Conservation (phyloP, 2,113 vertebrate genomes). For the Lutjanus erythropterus region DNA sequence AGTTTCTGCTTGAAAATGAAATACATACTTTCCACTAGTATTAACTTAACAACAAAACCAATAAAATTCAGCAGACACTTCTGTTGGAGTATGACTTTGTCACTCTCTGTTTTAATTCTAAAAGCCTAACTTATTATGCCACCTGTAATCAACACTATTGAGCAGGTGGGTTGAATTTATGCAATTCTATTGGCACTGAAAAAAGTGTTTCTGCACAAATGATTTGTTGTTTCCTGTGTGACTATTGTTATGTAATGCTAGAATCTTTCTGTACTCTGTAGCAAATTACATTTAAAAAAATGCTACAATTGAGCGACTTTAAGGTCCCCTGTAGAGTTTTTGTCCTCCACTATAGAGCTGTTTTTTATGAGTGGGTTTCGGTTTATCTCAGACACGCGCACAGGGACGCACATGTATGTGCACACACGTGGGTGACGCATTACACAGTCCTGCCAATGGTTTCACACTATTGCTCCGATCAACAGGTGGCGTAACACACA, state of each 20-base stretch:
- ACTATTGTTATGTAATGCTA: slow-evolving; percentile 28
- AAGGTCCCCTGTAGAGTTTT: not conserved
- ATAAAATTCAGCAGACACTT: not conserved
- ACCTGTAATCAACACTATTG: not conserved
- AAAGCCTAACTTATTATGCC: not conserved
- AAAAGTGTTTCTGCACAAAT: slow-evolving; percentile 24
- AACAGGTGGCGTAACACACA: slow-evolving; percentile 6
- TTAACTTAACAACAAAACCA: not conserved
- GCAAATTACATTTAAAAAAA: slow-evolving; percentile 16
- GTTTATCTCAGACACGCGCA: no score
- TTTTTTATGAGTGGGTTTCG: not conserved
- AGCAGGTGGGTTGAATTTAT: slow-evolving; percentile 4
- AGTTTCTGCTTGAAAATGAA: not conserved
- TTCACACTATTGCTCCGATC: not conserved
- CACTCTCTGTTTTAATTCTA: not conserved
- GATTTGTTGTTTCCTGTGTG: slow-evolving; percentile 12
- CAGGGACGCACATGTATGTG: no score
- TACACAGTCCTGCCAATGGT: not conserved
- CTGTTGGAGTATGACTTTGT: not conserved
- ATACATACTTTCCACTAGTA: not conserved
- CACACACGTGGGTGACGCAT: not conserved
- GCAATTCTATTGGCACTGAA: not conserved
- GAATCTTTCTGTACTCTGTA: slow-evolving; percentile 11
- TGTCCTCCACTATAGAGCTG: not conserved
- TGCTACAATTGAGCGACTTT: slow-evolving; percentile 16